phyloP scores from a whole-genome alignment of 2,113 vertebrate genomes.

The Psettodes erumei region DNA sequence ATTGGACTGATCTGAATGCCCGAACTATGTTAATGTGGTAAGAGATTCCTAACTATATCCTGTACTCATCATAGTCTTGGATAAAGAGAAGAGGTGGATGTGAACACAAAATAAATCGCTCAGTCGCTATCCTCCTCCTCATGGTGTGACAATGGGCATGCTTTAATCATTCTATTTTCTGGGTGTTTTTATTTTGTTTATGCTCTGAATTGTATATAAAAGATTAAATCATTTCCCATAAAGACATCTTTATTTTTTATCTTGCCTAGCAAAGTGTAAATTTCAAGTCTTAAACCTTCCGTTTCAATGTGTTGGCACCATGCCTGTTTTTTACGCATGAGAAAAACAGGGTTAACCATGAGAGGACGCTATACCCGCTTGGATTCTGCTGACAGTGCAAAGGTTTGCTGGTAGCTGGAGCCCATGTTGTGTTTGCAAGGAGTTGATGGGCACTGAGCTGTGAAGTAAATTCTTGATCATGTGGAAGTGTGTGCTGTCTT shows the following conservation, averaged over 20 bases:
- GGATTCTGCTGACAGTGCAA: slow-evolving; percentile 57
- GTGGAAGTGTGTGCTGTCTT: slow-evolving; percentile 41
- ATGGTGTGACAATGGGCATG: slow-evolving; percentile 75
- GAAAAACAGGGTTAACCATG: slow-evolving; percentile 69
- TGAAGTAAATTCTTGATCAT: slow-evolving; percentile 73
- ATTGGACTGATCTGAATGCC: slow-evolving; percentile 51
- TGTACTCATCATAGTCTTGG: slow-evolving; percentile 45
- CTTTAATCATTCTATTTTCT: slow-evolving; percentile 70
- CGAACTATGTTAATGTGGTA: slow-evolving; percentile 31
- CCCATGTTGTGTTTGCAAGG: slow-evolving; percentile 50
- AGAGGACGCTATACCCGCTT: slow-evolving; percentile 55
- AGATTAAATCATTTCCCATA: slow-evolving; percentile 75
- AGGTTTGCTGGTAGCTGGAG: slow-evolving; percentile 36
- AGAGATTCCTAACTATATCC: slow-evolving; percentile 36
- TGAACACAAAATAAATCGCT: slow-evolving; percentile 48
- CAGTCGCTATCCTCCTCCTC: slow-evolving; percentile 55
- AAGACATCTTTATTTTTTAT: slow-evolving; percentile 81
- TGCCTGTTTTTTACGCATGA: slow-evolving; percentile 75
- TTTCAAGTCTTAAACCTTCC: slow-evolving; percentile 56
- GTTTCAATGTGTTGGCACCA: slow-evolving; percentile 60
- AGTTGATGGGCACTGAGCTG: slow-evolving; percentile 51
- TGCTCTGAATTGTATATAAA: slow-evolving; percentile 76
- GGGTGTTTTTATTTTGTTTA: slow-evolving; percentile 68
- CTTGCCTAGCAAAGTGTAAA: slow-evolving; percentile 64
- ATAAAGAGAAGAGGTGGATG: slow-evolving; percentile 41